A percentile compares a stretch with the other conserved stretches of the same genome.
Evolutionary conservation across 1,140 invertebrate genomes (phyloP).

Genomic region (Carcinoscorpius rotundicauda): DNA sequence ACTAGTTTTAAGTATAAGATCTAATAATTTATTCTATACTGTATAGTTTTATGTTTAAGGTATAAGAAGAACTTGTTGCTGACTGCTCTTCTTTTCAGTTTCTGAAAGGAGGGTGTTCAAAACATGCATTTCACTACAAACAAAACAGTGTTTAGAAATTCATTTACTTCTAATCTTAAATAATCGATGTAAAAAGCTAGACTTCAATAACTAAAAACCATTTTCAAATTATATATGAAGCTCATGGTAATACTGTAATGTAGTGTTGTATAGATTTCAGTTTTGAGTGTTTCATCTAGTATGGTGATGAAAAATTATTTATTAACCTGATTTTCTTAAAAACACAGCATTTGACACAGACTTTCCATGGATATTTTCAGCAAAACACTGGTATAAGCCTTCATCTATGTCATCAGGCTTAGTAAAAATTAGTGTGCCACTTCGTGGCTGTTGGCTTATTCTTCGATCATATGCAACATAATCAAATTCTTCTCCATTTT

Average conservation of each 20-base stretch:
- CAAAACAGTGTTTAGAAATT: too few relatives aligned
- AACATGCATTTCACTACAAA: too few relatives aligned
- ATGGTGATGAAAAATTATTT: slow-evolving; percentile 5
- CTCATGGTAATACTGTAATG: background rate
- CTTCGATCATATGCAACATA: slow-evolving; percentile 84
- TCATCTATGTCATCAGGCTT: slow-evolving; percentile 75
- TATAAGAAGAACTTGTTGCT: too few relatives aligned
- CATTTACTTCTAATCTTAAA: too few relatives aligned
- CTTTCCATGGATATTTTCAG: slow-evolving; percentile 84
- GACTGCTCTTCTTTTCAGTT: too few relatives aligned
- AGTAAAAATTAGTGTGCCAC: slow-evolving; percentile 81
- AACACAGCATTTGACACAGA: slow-evolving; percentile 90
- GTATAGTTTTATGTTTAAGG: too few relatives aligned
- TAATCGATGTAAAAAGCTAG: too few relatives aligned
- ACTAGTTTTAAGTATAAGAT: too few relatives aligned
- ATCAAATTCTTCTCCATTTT: slow-evolving; percentile 82
- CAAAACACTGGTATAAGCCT: slow-evolving; percentile 94
- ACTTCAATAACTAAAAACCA: background rate
- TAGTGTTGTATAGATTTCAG: slow-evolving; percentile 3
- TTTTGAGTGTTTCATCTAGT: too few relatives aligned
- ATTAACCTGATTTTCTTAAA: slow-evolving; percentile 63
- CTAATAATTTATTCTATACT: too few relatives aligned
- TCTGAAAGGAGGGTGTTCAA: too few relatives aligned
- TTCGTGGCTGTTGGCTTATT: slow-evolving; percentile 79
- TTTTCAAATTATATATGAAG: background rate